These are phyloP conservation scores for Limnephilus lunatus DNA, from an alignment of 2,888 invertebrate species.

Conservation along the genomic window DNA sequence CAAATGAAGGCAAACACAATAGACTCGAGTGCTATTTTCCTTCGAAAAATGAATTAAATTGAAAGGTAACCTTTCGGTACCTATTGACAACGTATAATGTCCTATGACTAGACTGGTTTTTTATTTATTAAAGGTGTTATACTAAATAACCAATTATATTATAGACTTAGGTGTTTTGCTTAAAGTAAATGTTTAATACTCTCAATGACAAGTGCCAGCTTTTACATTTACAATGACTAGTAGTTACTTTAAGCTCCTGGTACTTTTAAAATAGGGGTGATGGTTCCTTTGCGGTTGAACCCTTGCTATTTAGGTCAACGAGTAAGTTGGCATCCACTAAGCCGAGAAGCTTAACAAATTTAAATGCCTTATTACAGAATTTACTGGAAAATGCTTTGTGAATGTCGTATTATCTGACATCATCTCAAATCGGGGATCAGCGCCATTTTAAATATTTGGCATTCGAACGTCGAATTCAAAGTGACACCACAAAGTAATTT, in stretches of 20 bases:
- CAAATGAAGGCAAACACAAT: neutral
- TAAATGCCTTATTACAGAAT: slow-evolving; percentile 12
- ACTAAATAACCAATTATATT: neutral
- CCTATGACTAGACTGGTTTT: neutral
- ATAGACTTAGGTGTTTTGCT: neutral
- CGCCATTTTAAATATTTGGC: no score
- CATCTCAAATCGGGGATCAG: no score
- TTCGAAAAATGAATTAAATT: neutral
- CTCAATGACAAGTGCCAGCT: neutral
- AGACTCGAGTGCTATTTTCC: neutral
- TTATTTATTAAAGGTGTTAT: neutral
- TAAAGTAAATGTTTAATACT: neutral
- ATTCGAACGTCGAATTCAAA: no score
- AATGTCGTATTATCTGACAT: neutral
- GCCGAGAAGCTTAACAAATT: slow-evolving; percentile 22
- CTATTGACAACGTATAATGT: no score
- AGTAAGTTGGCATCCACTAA: neutral
- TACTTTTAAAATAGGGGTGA: neutral
- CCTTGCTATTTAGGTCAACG: neutral
- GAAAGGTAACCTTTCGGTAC: neutral
- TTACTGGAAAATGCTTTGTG: slow-evolving; percentile 1
- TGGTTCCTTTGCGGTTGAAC: neutral
- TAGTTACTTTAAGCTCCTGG: neutral
- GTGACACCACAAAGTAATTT: no score
- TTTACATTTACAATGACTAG: neutral